These are phyloP conservation scores for Aselliscus stoliczkanus DNA, from an alignment of 2,797 vertebrate genomes.

Conservation along the genomic window DNA sequence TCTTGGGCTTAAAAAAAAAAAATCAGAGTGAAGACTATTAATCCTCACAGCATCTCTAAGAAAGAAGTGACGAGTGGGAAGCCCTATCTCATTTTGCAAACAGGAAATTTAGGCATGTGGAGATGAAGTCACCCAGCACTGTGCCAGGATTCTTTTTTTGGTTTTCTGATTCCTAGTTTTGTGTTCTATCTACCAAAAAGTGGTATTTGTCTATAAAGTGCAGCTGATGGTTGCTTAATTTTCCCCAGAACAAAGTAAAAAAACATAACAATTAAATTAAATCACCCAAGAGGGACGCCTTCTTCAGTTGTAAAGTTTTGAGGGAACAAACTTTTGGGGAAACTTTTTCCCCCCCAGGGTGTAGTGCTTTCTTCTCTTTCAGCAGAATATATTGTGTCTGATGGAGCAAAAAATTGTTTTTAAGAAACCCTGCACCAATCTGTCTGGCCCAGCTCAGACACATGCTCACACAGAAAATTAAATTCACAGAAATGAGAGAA, in stretches of 20 bases:
- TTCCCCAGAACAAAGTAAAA: conserved; percentile 68
- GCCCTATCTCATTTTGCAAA: conserved; percentile 72
- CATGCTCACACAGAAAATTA: conserved; percentile 64
- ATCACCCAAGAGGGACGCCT: conserved; percentile 63
- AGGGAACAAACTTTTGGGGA: conserved; percentile 60
- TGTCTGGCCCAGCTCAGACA: conserved; percentile 70
- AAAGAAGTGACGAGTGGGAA: conserved; percentile 71
- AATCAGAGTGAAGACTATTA: conserved; percentile 64
- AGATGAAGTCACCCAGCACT: conserved; percentile 70
- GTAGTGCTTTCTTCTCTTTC: conserved; percentile 66
- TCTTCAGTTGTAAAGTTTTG: conserved; percentile 50
- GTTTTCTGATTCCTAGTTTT: conserved; percentile 73
- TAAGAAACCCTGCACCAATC: conserved; percentile 65
- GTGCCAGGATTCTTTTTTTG: conserved; percentile 76
- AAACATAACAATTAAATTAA: conserved; percentile 76
- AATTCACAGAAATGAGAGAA: conserved; percentile 73
- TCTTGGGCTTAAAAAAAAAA: conserved; percentile 56
- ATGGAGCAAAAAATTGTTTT: conserved; percentile 73
- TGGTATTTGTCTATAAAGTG: conserved; percentile 71
- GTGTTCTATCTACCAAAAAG: conserved; percentile 74
- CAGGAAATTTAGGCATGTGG: conserved; percentile 76
- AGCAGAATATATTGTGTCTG: conserved; percentile 60
- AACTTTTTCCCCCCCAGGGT: conserved; percentile 34
- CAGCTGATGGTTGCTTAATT: conserved; percentile 72
- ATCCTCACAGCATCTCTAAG: conserved; percentile 66